These are phyloP conservation scores for Thereva nobilitata DNA, from an alignment of 2,888 invertebrate genomes.

Conservation along the genomic window DNA sequence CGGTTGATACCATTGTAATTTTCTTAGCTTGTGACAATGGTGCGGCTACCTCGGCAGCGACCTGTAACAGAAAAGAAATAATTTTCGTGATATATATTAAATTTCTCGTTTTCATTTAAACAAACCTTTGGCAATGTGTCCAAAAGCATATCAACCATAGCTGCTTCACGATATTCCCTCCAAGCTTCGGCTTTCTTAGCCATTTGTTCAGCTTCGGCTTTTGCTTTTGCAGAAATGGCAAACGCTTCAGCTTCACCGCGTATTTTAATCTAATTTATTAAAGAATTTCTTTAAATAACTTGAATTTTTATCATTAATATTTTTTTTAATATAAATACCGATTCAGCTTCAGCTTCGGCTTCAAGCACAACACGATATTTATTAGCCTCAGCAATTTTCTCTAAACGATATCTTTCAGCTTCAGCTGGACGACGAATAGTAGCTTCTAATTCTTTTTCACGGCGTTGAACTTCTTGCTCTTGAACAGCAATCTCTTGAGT, in stretches of 20 bases:
- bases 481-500: constrained; percentile 93
- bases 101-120: not conserved
- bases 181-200: constrained; percentile 96
- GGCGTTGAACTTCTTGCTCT: constrained; percentile 92
- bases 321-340: constrained; percentile 58
- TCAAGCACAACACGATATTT: constrained; percentile 85
- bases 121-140: constrained; percentile 91
- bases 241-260: constrained; percentile 90
- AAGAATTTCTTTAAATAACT: constrained; percentile 10
- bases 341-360: constrained; percentile 94
- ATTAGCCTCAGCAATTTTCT: constrained; percentile 94
- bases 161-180: constrained; percentile 94
- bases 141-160: constrained; percentile 95
- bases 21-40: constrained; percentile 93
- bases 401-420: constrained; percentile 88
- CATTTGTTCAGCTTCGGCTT: constrained; percentile 97
- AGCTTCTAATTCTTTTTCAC: constrained; percentile 91
- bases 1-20: constrained; percentile 95
- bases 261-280: constrained; percentile 62
- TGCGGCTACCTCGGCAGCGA: constrained; percentile 95
- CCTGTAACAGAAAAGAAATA: constrained; percentile 60
- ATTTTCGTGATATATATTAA: constrained; percentile 19
- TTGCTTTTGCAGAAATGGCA: constrained; percentile 92
- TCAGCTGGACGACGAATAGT: constrained; percentile 92
- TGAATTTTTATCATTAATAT: not conserved